Evolutionary conservation across 2,113 vertebrate genomes (phyloP).

Genomic region (Corythornis madagascariensis): DNA sequence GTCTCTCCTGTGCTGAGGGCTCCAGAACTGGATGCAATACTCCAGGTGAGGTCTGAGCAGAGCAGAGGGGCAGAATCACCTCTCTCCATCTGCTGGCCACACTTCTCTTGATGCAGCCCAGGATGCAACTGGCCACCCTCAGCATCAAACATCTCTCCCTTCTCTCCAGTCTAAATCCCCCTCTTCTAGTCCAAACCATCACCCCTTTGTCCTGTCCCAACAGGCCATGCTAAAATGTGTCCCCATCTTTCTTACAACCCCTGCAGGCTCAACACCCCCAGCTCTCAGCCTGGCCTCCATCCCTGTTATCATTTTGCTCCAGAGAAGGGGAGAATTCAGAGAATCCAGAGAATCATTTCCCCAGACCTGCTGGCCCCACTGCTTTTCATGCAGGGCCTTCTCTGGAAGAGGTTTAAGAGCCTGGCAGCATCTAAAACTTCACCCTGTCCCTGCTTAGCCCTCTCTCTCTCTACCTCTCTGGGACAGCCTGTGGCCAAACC

Average conservation of each 20-base stretch:
- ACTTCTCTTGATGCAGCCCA: too few species aligned
- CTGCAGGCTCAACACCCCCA: not conserved
- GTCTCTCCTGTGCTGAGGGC: too few species aligned
- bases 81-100: too few species aligned
- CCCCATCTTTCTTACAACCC: not conserved
- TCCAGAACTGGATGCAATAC: too few species aligned
- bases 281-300: not conserved
- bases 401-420: not conserved
- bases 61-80: too few species aligned
- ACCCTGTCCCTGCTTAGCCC: accelerated
- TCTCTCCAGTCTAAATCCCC: not conserved
- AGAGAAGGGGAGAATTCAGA: too few species aligned
- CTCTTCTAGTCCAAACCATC: not conserved
- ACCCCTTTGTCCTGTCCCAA: not conserved
- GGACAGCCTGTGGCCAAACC: not conserved
- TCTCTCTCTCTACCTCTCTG: not conserved
- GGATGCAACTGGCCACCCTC: not conserved
- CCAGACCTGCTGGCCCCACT: too few species aligned
- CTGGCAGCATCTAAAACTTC: too few species aligned
- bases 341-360: too few species aligned
- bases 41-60: too few species aligned
- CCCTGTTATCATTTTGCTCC: not conserved
- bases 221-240: not conserved
- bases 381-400: not conserved
- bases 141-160: not conserved